Conservation (phyloP, 2,113 vertebrate species). For the Setophaga petechia region DNA sequence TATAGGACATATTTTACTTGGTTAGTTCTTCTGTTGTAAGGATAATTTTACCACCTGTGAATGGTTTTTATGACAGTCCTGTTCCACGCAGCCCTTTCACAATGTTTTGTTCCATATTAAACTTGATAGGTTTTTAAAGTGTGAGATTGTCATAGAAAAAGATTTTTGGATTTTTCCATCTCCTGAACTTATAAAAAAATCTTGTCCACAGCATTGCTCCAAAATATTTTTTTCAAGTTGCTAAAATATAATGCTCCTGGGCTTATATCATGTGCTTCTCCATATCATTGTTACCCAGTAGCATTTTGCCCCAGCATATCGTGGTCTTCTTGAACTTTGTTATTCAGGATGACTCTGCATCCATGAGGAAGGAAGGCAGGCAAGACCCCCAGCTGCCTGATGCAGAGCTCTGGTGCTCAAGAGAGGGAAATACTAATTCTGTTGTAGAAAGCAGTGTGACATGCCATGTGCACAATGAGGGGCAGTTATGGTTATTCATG, state of each 20-base stretch:
- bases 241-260: not conserved
- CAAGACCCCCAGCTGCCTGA: not conserved
- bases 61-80: not conserved
- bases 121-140: not conserved
- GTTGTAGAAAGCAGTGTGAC: conserved; percentile 36
- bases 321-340: not conserved
- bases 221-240: not conserved
- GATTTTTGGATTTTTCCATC: not conserved
- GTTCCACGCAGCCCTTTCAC: not conserved
- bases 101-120: not conserved
- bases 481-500: conserved; percentile 41
- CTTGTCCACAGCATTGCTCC: not conserved
- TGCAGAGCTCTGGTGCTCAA: not conserved
- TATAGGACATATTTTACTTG: not conserved
- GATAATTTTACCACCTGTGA: not conserved
- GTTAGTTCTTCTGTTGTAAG: not conserved
- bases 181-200: not conserved
- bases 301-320: not conserved
- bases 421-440: conserved; percentile 26
- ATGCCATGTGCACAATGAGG: conserved; percentile 28
- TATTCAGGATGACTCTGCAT: not conserved
- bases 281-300: not conserved
- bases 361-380: not conserved
- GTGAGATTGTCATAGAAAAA: not conserved
- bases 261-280: not conserved